Base-by-base conservation (phyloP, 2,797 vertebrate species). In the Chaenodraco wilsoni region DNA sequence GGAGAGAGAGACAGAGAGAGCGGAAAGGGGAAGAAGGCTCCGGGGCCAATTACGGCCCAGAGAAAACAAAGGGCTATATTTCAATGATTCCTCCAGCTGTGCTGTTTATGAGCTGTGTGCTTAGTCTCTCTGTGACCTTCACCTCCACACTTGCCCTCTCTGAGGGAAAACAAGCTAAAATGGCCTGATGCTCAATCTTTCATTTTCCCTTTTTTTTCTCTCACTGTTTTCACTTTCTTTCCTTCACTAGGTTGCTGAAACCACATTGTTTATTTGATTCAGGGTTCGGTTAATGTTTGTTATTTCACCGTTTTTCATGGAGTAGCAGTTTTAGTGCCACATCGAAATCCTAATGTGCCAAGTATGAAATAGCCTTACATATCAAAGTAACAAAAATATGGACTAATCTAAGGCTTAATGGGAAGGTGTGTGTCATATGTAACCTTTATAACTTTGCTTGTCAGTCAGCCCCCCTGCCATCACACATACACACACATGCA, bases 381-480 rank as follows among this genome's bases (percentile, higher is more conserved):
- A 93, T 93, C 93, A 95, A 96, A 85, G 65, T 66, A 77, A 69
- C 67, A 77, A 48, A 77, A 79, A 93, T 95, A 95, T 94, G 93
- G 94, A 95, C 95, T 97, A 96, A 97, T 97, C 94, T 96, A 90
- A 95, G 91, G 92, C 93, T 95, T 96, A 97, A 96, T 96, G 94
- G 95, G 94, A 92, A 96, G 92, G 92, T 95, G 95, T 95, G 94
- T 96, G 93, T 96, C 96, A 96, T 96, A 93, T 94, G 93, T 97
- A 98, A 98, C 96, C 96, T 97, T 97, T 96, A 96, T 96, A 97
- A 96, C 96, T 95, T 95, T 95, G 91, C 95, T 95, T 96, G 95
- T 96, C 95, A 95, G 93, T 89, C 83, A 83, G 76, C 19, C 14
- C 61, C 71, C 69, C 57, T 62, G 23, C 27, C 45, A 52, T 14